phyloP scores from a whole-genome alignment of 2,113 vertebrate species.

The Carassius auratus region DNA sequence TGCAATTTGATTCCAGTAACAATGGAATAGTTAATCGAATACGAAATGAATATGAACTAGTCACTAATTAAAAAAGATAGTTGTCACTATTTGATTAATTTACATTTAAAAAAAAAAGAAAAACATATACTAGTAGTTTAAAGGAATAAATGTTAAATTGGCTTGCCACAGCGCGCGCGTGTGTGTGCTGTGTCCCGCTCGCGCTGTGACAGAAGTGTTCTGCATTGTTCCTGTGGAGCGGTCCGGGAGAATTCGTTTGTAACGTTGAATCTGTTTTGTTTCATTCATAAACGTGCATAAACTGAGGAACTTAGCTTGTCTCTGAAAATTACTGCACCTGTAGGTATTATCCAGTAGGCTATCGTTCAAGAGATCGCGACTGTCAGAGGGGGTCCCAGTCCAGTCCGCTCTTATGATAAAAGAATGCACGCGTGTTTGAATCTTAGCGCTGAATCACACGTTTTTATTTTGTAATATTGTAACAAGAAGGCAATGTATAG shows the following conservation, averaged over 20 bases:
- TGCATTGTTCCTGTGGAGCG: slow-evolving; percentile 8
- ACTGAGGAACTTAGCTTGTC: neutral
- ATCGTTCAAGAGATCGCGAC: neutral
- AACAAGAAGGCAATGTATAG: slow-evolving; percentile 47
- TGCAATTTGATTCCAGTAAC: neutral
- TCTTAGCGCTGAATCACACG: too few species aligned
- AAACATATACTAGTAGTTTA: neutral
- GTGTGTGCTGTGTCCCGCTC: neutral
- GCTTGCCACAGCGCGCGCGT: neutral
- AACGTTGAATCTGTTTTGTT: neutral
- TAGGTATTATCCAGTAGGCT: neutral
- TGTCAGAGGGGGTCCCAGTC: neutral
- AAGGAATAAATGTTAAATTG: neutral
- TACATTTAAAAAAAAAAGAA: neutral
- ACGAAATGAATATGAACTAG: neutral
- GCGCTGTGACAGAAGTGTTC: neutral
- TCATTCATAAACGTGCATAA: slow-evolving; percentile 5
- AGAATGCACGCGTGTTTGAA: neutral
- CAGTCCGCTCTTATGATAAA: neutral
- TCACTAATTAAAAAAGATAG: neutral
- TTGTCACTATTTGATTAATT: neutral
- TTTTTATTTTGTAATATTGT: slow-evolving; percentile 5
- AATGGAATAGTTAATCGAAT: neutral
- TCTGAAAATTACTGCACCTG: neutral
- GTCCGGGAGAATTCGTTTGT: neutral